phyloP scores from a whole-genome alignment of 2,888 invertebrate genomes.

The Phymatocera aterrima region DNA sequence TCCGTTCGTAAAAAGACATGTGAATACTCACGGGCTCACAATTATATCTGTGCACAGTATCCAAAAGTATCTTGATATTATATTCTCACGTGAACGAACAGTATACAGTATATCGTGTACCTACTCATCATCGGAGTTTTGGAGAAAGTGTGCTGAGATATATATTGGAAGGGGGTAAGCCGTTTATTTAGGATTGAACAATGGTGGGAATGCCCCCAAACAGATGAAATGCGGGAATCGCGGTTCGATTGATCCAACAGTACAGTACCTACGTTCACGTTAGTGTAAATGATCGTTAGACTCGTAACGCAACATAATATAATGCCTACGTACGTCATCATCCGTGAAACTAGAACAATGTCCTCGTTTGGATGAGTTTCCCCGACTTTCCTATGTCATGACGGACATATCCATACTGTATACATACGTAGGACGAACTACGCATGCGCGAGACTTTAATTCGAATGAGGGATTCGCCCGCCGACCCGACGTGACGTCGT shows the following conservation, averaged over 20 bases:
- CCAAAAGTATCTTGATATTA: no score
- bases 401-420: no score
- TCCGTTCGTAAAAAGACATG: no score
- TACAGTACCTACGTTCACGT: no score
- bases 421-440: conserved; percentile 9
- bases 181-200: background rate
- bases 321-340: conserved; percentile 21
- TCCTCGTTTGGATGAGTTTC: conserved; percentile 31
- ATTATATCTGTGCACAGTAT: no score
- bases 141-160: no score
- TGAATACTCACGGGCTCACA: no score
- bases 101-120: no score
- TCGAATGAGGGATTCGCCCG: conserved; percentile 49
- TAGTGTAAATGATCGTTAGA: conserved; percentile 19
- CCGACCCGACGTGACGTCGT: conserved; percentile 54
- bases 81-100: no score
- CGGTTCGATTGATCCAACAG: background rate
- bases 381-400: conserved; percentile 30
- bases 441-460: conserved; percentile 38
- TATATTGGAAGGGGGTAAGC: background rate
- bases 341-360: conserved; percentile 44
- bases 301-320: background rate
- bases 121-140: no score
- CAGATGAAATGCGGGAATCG: background rate
- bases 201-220: background rate